Conservation (phyloP, 2,113 vertebrate species). For the Zosterops japonicus region DNA sequence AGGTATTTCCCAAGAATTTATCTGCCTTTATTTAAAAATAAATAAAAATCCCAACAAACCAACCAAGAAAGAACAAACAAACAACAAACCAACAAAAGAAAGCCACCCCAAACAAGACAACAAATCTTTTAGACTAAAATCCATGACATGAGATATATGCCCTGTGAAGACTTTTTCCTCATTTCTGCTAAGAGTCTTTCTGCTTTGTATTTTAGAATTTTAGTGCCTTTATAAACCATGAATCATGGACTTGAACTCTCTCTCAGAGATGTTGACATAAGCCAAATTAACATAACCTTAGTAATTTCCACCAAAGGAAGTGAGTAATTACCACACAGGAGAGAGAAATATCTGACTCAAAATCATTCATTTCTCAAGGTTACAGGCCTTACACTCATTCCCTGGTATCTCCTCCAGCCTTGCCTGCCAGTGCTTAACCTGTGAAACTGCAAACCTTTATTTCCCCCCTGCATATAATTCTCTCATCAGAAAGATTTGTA, state of each 20-base stretch:
- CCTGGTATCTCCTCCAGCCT: neutral
- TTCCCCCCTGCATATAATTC: neutral
- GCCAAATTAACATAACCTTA: neutral
- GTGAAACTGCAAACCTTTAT: neutral
- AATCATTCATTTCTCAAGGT: neutral
- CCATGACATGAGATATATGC: neutral
- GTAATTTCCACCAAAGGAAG: neutral
- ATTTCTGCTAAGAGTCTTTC: neutral
- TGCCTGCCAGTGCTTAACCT: neutral
- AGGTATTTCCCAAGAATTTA: neutral
- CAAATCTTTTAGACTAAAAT: neutral
- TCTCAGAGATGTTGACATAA: neutral
- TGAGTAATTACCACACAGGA: neutral
- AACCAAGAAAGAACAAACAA: too few relatives aligned
- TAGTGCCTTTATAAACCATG: neutral
- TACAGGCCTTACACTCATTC: neutral
- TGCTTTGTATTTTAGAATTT: neutral
- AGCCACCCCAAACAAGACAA: neutral
- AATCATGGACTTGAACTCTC: neutral
- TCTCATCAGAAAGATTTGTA: neutral
- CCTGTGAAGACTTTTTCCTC: neutral
- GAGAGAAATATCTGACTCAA: neutral
- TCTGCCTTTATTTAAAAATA: neutral
- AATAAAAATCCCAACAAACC: neutral
- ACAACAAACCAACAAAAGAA: neutral